Conservation (phyloP, 2,113 vertebrate genomes). For the Falco punctatus region DNA sequence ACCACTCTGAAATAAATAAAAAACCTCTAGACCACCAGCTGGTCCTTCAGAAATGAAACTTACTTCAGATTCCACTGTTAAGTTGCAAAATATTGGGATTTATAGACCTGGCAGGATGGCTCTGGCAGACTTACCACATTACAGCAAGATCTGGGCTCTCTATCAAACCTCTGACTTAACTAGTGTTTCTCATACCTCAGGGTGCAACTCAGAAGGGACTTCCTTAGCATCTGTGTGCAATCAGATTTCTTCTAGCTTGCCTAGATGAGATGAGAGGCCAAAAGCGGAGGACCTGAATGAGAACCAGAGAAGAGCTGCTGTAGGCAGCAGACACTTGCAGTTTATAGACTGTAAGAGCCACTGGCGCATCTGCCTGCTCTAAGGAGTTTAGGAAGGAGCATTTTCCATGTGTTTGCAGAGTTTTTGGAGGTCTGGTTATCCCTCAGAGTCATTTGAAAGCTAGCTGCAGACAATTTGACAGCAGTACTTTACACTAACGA, state of each 20-base stretch:
- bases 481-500: neutral
- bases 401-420: neutral
- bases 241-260: neutral
- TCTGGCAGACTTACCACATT: neutral
- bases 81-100: neutral
- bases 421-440: neutral
- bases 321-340: neutral
- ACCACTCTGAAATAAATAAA: neutral
- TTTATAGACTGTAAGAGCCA: neutral
- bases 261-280: neutral
- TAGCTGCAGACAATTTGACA: neutral
- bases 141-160: neutral
- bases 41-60: neutral
- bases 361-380: neutral
- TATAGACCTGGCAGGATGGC: neutral
- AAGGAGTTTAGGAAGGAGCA: neutral
- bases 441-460: neutral
- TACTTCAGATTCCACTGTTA: neutral
- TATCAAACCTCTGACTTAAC: neutral
- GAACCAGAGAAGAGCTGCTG: neutral
- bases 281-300: neutral
- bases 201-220: neutral
- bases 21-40: neutral
- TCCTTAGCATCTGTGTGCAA: neutral
- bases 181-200: neutral